Percentiles rank a stretch among this genome's conserved stretches.
Evolutionary conservation across 2,888 invertebrate genomes (phyloP).

Genomic region (Lithophane socia): DNA sequence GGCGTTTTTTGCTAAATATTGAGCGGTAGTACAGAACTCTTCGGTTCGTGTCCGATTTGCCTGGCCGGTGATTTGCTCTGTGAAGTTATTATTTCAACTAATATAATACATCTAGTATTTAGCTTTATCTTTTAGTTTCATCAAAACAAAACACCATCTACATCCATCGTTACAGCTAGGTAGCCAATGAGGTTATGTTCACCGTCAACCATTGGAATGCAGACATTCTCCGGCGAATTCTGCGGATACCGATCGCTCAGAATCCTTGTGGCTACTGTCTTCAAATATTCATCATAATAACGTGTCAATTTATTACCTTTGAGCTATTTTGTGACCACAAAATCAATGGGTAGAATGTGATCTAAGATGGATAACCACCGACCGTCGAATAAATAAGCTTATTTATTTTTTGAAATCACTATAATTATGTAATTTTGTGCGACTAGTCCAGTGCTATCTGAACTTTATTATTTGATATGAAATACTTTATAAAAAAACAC

Average conservation of each 20-base stretch:
- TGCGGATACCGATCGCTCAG: constrained; percentile 53
- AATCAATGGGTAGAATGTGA: background rate
- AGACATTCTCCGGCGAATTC: constrained; percentile 63
- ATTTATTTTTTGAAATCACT: background rate
- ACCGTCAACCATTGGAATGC: constrained; percentile 66
- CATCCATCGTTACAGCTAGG: constrained; percentile 22
- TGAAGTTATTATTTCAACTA: too few species aligned
- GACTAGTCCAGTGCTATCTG: background rate
- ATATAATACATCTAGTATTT: too few species aligned
- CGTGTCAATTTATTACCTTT: constrained; percentile 23
- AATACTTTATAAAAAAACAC: background rate
- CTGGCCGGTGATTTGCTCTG: too few species aligned
- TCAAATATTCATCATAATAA: constrained; percentile 62
- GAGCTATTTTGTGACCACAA: constrained; percentile 2
- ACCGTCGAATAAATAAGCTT: too few species aligned
- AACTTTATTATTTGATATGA: too few species aligned
- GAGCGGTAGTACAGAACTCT: too few species aligned
- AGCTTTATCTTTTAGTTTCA: too few species aligned
- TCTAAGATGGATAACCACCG: too few species aligned
- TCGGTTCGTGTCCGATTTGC: too few species aligned
- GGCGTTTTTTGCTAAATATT: too few species aligned
- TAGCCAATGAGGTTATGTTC: constrained; percentile 17
- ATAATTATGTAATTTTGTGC: background rate
- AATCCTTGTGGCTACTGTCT: constrained; percentile 63
- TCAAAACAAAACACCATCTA: constrained; percentile 3